A percentile compares a stretch with the other conserved stretches of the same genome.
These are phyloP conservation scores for Lamprologus speciosus DNA, from an alignment of 2,113 vertebrate genomes.

Conservation along the genomic window DNA sequence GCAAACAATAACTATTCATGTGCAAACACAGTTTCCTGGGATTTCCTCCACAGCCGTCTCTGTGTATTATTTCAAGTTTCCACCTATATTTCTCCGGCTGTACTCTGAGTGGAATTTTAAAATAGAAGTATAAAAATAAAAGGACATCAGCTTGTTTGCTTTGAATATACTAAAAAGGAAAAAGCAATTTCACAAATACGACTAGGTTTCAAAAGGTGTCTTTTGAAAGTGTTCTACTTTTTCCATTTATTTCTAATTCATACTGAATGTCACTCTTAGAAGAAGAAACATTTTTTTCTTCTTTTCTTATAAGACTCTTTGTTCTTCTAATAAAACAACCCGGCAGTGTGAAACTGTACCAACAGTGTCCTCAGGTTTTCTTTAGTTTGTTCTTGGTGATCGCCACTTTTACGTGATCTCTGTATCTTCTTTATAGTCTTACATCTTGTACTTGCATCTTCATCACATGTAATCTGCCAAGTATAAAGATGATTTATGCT, in stretches of 20 bases:
- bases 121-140: not conserved
- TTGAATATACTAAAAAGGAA: not conserved
- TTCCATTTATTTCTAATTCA: not conserved
- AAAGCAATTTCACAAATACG: not conserved
- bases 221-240: not conserved
- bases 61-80: not conserved
- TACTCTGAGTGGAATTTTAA: not conserved
- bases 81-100: fast-evolving
- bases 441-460: not conserved
- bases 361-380: not conserved
- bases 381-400: not conserved
- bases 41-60: not conserved
- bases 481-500: not conserved
- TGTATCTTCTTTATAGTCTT: not conserved
- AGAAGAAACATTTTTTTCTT: not conserved
- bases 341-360: not conserved
- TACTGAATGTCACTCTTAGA: not conserved
- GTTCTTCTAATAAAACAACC: not conserved
- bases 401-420: not conserved
- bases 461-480: not conserved
- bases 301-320: not conserved
- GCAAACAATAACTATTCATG: not conserved
- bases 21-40: not conserved
- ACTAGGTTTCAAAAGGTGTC: not conserved
- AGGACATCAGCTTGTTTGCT: not conserved